Evolutionary conservation across 2,797 vertebrate genomes (phyloP).

Genomic region (Eulemur coronatus): DNA sequence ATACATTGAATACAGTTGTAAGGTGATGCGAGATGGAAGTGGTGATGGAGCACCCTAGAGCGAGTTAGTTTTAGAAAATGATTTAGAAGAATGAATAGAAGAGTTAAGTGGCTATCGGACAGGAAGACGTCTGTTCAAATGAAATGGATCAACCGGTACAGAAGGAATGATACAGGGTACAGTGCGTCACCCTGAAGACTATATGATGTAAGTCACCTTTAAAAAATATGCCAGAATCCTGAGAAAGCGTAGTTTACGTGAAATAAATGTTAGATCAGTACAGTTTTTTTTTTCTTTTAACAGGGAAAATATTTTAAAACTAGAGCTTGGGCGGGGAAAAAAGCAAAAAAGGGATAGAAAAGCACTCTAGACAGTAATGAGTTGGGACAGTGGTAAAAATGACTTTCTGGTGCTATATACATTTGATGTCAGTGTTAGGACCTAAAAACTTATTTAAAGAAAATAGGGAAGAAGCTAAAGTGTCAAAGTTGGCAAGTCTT

Average conservation of each 20-base stretch:
- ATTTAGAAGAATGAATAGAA: neutral
- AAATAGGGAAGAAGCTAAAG: neutral
- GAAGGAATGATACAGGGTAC: neutral
- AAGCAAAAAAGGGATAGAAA: neutral
- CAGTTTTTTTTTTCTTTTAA: neutral
- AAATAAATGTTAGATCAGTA: neutral
- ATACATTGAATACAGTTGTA: neutral
- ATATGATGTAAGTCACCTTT: neutral
- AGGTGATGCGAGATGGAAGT: neutral
- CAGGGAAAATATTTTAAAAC: neutral
- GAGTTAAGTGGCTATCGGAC: neutral
- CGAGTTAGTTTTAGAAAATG: neutral
- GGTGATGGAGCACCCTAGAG: neutral
- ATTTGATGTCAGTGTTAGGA: neutral
- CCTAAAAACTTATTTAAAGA: neutral
- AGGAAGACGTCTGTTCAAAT: neutral
- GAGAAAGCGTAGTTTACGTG: neutral
- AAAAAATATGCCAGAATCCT: neutral
- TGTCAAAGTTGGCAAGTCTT: neutral
- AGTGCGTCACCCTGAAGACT: neutral
- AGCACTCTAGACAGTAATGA: neutral
- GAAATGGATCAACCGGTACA: neutral
- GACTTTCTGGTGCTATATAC: neutral
- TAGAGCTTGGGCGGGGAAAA: neutral
- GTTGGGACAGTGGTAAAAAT: fast-evolving